Evolutionary conservation across 1,140 invertebrate genomes (phyloP).

Genomic region (Microplitis mediator): DNA sequence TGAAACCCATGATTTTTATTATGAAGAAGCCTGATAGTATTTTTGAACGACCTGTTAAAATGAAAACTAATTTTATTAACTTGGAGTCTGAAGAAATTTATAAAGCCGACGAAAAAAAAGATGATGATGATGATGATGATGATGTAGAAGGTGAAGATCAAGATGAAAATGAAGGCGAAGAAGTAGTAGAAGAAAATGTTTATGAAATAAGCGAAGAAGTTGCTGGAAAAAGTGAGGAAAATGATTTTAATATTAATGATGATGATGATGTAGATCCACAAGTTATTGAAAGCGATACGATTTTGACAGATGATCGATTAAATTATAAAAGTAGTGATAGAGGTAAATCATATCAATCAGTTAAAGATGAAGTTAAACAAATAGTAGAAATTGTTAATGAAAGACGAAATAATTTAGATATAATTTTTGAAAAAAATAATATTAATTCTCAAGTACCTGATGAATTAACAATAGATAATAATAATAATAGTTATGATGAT

Average conservation of each 20-base stretch:
- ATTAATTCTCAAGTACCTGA: conserved; percentile 21
- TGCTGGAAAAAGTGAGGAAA: neutral
- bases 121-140: neutral
- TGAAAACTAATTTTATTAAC: too few species aligned
- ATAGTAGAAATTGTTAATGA: conserved; percentile 13
- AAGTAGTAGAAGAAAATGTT: neutral
- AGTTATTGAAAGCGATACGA: neutral
- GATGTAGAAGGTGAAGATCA: neutral
- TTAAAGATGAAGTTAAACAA: conserved; percentile 51
- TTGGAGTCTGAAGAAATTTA: neutral
- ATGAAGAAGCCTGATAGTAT: conserved; percentile 60
- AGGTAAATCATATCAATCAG: neutral
- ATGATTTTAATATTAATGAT: neutral
- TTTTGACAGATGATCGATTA: neutral
- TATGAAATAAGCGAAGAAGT: neutral
- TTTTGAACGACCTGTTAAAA: too few species aligned
- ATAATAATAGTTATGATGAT: too few species aligned
- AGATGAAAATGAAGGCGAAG: neutral
- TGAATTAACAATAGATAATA: neutral
- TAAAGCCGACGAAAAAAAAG: neutral
- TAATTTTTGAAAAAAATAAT: conserved; percentile 33
- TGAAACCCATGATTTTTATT: conserved; percentile 78
- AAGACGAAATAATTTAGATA: conserved; percentile 5
- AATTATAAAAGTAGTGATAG: conserved; percentile 15
- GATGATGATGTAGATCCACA: neutral